Base-by-base conservation (phyloP, 2,888 invertebrate species). In the Orgyia antiqua region DNA sequence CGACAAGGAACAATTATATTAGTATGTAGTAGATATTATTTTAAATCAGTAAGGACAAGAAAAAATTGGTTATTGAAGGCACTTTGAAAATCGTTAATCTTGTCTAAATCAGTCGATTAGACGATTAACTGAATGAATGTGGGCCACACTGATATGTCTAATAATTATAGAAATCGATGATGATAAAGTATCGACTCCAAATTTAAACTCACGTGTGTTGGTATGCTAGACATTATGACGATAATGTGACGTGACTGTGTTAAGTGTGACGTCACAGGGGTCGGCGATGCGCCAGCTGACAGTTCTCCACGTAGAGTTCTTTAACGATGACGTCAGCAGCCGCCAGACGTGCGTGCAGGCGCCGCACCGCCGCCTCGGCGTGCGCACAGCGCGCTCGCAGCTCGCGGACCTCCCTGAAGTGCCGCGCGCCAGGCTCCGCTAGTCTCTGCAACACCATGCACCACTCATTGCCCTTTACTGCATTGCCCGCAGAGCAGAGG, bases 241-340 rank as follows among this genome's bases (percentile, higher is more conserved):
- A n/a, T n/a, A n/a, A 8, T n/a, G 9, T 20, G 9, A 15, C 3
- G 20, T 9, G 9, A 20, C n/a, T 20, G 23, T 4, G 7, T 1
- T n/a, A 4, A 13, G 13, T 8, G 33, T 13, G 28, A 26, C 39
- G 54, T 68, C 64, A 65, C 38, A 59, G 56, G 42, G 56, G 42
- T 33, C 51, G 51, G 17, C 57, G 51, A 29, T 52, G 60, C 47
- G 63, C 64, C 31, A 95, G 87, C 69, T 93, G 92, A 31, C 94
- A 92, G 82, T 95, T 95, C 77, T 95, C 95, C 29, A 94, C 89
- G 76, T 92, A 95, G 39, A 96, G 87, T 61, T 95, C 94, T 78
- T 94, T 93, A 11, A 94, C 92, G 25, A 94, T 84, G 55, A 92
- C 68, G 71, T 95, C 95, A 9, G 93, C 91, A 58, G 89, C 89